Base-by-base conservation (phyloP, 2,797 vertebrate genomes). In the Anableps anableps region DNA sequence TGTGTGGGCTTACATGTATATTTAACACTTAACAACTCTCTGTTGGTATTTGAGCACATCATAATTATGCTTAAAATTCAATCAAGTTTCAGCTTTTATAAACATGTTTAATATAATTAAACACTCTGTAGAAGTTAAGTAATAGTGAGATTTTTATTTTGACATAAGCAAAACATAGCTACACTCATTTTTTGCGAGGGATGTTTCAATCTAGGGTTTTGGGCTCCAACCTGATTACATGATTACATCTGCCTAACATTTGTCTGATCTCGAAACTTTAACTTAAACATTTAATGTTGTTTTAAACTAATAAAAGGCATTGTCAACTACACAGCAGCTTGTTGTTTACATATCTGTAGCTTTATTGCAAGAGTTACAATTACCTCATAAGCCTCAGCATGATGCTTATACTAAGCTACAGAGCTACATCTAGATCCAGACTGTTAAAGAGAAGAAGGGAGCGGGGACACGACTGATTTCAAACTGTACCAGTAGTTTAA, bases 1-100 rank as follows among this genome's bases (percentile, higher is more conserved):
- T 83, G 80, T 82, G 80, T 72, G 75, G 84, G 79, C 79, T 41
- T 78, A 85, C 76, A 75, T 80, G 84, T 86, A 86, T 84, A 53
- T 58, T 83, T 76, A 79, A 85, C 85, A 91, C 89, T 90, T 62
- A 81, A 91, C 88, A 88, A 83, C 29, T 87, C 80, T 80, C 75
- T 92, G 83, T 88, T 79, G 73, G 85, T 87, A 90, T 91, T 84
- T 87, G 81, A 87, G 73, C 78, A 84, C 76, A 86, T 66, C 84
- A 86, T 91, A 86, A 92, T 91, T 87, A 86, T 76, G 86, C 89
- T 90, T 85, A 75, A 79, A 77, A 88, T 75, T 89, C 71, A 90
- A 90, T 81, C 80, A 83, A 83, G 31, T 77, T 71, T 14, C 34
- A 80, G 48, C 38, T 78, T 89, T 85, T 84, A 81, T 77, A 21